These are phyloP conservation scores for Lethrus apterus DNA, from an alignment of 1,140 invertebrate species.

Conservation along the genomic window DNA sequence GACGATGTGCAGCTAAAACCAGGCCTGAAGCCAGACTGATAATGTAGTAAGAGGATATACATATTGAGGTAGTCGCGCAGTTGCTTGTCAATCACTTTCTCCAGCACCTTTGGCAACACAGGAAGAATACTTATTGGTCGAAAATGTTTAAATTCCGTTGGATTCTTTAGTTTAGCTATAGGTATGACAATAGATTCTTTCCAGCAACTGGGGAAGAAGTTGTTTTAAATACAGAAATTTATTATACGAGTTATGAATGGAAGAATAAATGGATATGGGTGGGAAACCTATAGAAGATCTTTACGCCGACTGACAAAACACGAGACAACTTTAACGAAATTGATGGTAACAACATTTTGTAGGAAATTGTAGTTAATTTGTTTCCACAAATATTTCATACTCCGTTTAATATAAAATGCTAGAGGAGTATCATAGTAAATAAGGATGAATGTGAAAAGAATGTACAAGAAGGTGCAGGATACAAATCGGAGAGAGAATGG, in stretches of 20 bases:
- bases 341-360: no score
- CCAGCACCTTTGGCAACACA: slow-evolving; percentile 14
- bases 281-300: no score
- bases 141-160: slow-evolving; percentile 5
- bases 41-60: background rate
- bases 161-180: slow-evolving; percentile 15
- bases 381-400: no score
- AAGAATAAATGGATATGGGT: slow-evolving; percentile 9
- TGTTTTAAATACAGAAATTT: slow-evolving; percentile 6
- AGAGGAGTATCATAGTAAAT: no score
- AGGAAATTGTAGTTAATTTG: no score
- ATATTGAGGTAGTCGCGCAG: slow-evolving; percentile 1
- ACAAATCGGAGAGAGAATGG: no score
- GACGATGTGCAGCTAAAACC: background rate
- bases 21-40: background rate
- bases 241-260: slow-evolving; percentile 7
- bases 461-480: no score
- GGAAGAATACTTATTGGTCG: slow-evolving; percentile 16
- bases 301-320: no score
- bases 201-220: slow-evolving; percentile 16
- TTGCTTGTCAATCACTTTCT: slow-evolving; percentile 21
- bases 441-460: no score
- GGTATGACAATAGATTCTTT: slow-evolving; percentile 18
- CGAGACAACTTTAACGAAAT: no score
- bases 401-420: no score